Conservation (phyloP, 2,797 vertebrate species). For the Paedocypris micromegethes region DNA sequence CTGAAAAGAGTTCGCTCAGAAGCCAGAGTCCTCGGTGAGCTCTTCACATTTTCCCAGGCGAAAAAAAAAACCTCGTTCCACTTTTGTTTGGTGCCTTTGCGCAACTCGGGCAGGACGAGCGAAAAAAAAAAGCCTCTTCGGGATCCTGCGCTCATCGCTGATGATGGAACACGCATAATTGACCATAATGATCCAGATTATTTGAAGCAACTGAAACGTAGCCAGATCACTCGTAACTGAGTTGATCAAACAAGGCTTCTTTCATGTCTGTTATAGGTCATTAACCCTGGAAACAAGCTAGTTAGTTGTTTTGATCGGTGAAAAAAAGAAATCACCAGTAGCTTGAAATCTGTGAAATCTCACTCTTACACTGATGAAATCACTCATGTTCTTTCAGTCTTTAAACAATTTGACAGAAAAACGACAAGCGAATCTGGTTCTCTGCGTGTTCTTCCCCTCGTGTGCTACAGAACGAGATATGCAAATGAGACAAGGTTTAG, state of each 20-base stretch:
- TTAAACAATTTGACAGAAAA: too few relatives aligned
- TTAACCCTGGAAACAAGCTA: constrained; percentile 27
- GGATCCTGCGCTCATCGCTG: constrained; percentile 22
- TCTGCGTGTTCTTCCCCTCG: too few relatives aligned
- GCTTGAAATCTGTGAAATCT: neutral
- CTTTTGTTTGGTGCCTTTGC: constrained; percentile 61
- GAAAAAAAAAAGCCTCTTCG: constrained; percentile 15
- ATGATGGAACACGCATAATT: constrained; percentile 29
- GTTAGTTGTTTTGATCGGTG: constrained; percentile 22
- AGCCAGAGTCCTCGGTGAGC: constrained; percentile 58
- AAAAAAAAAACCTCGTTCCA: constrained; percentile 57
- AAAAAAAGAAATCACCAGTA: neutral
- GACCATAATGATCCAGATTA: constrained; percentile 43
- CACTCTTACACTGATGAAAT: constrained; percentile 9
- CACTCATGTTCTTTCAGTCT: too few relatives aligned
- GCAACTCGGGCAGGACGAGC: constrained; percentile 50
- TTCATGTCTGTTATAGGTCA: constrained; percentile 37
- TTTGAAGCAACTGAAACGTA: constrained; percentile 31
- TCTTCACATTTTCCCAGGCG: constrained; percentile 66
- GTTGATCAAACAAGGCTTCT: constrained; percentile 22
- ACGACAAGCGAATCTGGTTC: too few relatives aligned
- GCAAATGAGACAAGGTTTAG: too few relatives aligned
- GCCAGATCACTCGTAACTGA: constrained; percentile 20
- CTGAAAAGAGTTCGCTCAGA: constrained; percentile 57
- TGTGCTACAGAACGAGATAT: too few relatives aligned